A percentile compares a stretch with the other conserved stretches of the same genome.
Conservation (phyloP, 1,140 invertebrate species). For the Bilobella aurantiaca region DNA sequence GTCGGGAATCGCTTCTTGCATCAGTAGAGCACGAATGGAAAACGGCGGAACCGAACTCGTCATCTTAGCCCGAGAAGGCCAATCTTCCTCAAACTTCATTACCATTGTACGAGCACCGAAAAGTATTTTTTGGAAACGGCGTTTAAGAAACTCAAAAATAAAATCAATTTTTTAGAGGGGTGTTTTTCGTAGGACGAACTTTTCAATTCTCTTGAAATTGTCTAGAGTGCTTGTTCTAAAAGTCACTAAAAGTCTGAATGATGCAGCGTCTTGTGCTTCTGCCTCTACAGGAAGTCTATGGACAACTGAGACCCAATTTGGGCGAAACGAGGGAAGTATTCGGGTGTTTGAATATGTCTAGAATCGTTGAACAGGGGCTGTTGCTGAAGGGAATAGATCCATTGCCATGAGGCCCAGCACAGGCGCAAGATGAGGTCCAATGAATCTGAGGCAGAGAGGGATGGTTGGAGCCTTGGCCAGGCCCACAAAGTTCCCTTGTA, state of each 20-base stretch:
- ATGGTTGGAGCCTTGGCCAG: background rate
- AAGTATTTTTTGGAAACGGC: too few relatives aligned
- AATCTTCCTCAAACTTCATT: slow-evolving; percentile 36
- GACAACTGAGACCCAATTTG: background rate
- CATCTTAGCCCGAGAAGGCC: slow-evolving; percentile 35
- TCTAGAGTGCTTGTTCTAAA: too few relatives aligned
- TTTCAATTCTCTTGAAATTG: too few relatives aligned
- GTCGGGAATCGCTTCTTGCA: slow-evolving; percentile 24
- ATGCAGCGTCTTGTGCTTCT: too few relatives aligned
- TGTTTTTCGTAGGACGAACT: too few relatives aligned
- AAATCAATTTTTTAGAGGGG: too few relatives aligned
- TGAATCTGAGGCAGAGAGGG: background rate
- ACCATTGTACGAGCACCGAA: too few relatives aligned
- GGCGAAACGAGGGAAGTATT: background rate
- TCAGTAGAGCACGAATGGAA: slow-evolving; percentile 33
- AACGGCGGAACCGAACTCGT: slow-evolving; percentile 31
- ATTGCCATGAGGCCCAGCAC: slow-evolving; percentile 4
- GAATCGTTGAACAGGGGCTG: slow-evolving; percentile 6
- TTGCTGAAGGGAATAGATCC: background rate
- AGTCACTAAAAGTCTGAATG: too few relatives aligned
- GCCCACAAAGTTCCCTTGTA: background rate
- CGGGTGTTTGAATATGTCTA: slow-evolving; percentile 9
- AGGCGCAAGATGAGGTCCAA: slow-evolving; percentile 26
- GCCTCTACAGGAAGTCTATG: too few relatives aligned
- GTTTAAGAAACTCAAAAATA: too few relatives aligned